Percentiles rank a stretch among this genome's conserved stretches.
Evolutionary conservation across 2,113 vertebrate genomes (phyloP).

Genomic region (Pterocles gutturalis): DNA sequence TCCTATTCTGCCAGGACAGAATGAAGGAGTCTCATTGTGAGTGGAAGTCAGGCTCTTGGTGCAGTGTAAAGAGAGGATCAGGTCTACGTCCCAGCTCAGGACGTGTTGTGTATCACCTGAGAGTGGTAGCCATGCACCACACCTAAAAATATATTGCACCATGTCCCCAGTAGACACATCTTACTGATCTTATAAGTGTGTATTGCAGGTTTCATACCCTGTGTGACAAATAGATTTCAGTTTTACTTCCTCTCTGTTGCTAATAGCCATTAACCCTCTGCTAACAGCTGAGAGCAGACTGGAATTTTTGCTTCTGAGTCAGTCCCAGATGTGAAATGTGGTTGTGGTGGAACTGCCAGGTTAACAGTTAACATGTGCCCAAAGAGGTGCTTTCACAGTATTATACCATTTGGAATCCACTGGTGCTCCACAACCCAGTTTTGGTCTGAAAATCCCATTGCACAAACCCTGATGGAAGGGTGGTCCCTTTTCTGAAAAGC

Average conservation of each 20-base stretch:
- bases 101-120: neutral
- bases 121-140: neutral
- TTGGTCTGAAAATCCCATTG: neutral
- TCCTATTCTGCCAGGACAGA: neutral
- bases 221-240: neutral
- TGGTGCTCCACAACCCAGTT: neutral
- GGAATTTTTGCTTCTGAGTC: neutral
- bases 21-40: neutral
- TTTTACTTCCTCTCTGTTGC: neutral
- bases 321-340: neutral
- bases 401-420: neutral
- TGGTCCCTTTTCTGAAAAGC: neutral
- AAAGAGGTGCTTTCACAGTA: neutral
- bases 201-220: neutral
- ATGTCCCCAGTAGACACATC: neutral
- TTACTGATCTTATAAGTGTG: neutral
- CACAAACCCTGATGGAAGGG: neutral
- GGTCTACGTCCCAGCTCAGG: neutral
- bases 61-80: neutral
- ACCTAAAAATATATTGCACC: neutral
- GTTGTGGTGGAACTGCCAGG: neutral
- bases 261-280: neutral
- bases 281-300: neutral
- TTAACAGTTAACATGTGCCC: neutral
- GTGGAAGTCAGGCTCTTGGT: neutral